Percentiles rank a stretch among this genome's conserved stretches.
Conservation (phyloP, 2,888 invertebrate species). For the Penaeus monodon region DNA sequence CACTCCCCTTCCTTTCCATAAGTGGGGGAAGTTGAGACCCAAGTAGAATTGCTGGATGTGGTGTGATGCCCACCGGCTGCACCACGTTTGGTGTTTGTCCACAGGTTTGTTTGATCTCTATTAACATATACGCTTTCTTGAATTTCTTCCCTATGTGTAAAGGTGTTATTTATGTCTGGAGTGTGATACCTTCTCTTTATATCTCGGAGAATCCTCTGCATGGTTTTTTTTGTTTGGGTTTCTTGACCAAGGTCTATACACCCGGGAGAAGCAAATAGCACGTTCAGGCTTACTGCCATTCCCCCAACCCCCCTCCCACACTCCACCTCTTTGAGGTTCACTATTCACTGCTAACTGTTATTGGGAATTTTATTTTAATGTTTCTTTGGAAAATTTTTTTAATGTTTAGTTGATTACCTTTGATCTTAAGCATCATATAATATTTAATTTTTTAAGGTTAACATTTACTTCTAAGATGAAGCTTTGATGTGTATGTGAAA, state of each 20-base stretch:
- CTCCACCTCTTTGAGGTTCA: conserved; percentile 29
- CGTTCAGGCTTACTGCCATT: conserved; percentile 33
- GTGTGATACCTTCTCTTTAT: conserved; percentile 61
- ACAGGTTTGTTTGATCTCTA: conserved; percentile 64
- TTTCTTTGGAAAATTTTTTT: conserved; percentile 10
- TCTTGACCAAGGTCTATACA: conserved; percentile 48
- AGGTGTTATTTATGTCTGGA: conserved; percentile 62
- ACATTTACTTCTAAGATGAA: conserved; percentile 25
- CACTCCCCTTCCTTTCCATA: conserved; percentile 14
- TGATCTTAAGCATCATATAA: conserved; percentile 28
- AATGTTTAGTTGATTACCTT: conserved; percentile 30
- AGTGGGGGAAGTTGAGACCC: conserved; percentile 5
- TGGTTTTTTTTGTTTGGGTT: conserved; percentile 51
- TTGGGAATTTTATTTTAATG: conserved; percentile 6
- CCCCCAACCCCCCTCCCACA: conserved; percentile 25
- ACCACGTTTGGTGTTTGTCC: conserved; percentile 59
- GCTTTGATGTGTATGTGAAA: conserved; percentile 5
- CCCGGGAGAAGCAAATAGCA: neutral
- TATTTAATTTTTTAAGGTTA: conserved; percentile 35
- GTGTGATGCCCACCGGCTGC: conserved; percentile 45
- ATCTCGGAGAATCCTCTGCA: conserved; percentile 55
- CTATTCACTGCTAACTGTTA: conserved; percentile 36
- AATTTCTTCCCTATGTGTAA: conserved; percentile 62
- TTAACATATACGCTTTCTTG: conserved; percentile 63
- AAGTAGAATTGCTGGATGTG: conserved; percentile 16